These are phyloP conservation scores for Xylocampa areola DNA, from an alignment of 2,888 invertebrate genomes.

Conservation along the genomic window DNA sequence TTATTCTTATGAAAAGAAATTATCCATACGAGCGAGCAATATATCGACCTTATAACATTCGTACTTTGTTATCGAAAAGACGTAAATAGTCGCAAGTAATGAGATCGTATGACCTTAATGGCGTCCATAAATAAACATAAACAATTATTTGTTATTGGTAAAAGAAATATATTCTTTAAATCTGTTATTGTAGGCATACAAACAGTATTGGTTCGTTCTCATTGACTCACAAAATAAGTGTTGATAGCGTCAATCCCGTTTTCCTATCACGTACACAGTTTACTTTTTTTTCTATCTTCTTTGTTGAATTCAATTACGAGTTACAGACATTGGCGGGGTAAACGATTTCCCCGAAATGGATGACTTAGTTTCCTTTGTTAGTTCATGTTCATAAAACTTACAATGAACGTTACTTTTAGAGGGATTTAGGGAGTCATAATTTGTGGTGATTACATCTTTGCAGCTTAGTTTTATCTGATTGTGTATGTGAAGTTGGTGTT, in stretches of 20 bases:
- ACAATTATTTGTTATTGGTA: slow-evolving; percentile 53
- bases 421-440: slow-evolving; percentile 31
- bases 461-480: slow-evolving; percentile 4
- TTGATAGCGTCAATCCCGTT: slow-evolving; percentile 75
- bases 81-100: slow-evolving; percentile 50
- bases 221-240: slow-evolving; percentile 82
- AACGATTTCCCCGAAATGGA: slow-evolving; percentile 68
- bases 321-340: slow-evolving; percentile 72
- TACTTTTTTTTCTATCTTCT: slow-evolving; percentile 86
- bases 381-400: slow-evolving; percentile 59
- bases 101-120: slow-evolving; percentile 33
- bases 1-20: neutral
- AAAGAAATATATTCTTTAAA: slow-evolving; percentile 54
- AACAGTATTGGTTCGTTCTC: slow-evolving; percentile 64
- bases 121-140: slow-evolving; percentile 55
- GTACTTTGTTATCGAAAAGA: slow-evolving; percentile 37
- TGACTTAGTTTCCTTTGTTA: slow-evolving; percentile 62
- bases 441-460: slow-evolving; percentile 13
- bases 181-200: slow-evolving; percentile 50
- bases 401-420: slow-evolving; percentile 38
- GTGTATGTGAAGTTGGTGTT: slow-evolving; percentile 4
- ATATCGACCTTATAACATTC: slow-evolving; percentile 27
- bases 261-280: slow-evolving; percentile 83
- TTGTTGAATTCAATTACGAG: slow-evolving; percentile 84
- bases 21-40: slow-evolving; percentile 10